Evolutionary conservation across 2,888 invertebrate species (phyloP).

Genomic region (Volucella zonaria): DNA sequence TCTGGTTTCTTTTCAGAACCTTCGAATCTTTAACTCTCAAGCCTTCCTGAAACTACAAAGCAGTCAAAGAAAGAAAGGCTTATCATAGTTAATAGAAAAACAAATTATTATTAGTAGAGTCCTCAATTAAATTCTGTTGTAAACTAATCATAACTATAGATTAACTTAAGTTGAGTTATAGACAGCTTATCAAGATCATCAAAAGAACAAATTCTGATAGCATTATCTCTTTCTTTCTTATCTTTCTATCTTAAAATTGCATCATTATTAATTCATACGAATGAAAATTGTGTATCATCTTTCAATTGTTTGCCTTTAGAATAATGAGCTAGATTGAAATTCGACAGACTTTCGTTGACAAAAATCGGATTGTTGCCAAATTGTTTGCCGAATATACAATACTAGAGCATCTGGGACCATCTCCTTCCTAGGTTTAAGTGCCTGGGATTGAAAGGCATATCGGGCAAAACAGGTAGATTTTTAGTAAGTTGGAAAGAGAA

Average conservation of each 20-base stretch:
- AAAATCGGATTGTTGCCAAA: background rate
- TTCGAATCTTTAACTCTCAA: no score
- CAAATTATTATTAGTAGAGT: background rate
- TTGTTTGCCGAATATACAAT: background rate
- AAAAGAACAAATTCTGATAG: background rate
- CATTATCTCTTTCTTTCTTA: no score
- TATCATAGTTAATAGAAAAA: conserved; percentile 9
- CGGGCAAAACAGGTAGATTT: no score
- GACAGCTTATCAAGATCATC: background rate
- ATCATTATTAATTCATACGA: background rate
- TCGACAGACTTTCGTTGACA: background rate
- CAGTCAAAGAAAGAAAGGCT: no score
- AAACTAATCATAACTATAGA: background rate
- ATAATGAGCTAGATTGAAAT: background rate
- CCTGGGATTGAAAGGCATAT: no score
- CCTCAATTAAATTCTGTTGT: background rate
- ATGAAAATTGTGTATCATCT: background rate
- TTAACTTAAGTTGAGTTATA: background rate
- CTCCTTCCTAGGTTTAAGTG: no score
- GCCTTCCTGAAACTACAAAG: no score
- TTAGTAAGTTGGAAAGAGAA: no score
- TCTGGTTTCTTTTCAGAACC: no score
- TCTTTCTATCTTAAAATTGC: no score
- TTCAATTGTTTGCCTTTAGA: background rate
- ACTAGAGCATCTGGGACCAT: background rate